A percentile compares a stretch with the other conserved stretches of the same genome.
phyloP scores from a whole-genome alignment of 1,140 invertebrate genomes.

The Pseudomyrmex sp. region DNA sequence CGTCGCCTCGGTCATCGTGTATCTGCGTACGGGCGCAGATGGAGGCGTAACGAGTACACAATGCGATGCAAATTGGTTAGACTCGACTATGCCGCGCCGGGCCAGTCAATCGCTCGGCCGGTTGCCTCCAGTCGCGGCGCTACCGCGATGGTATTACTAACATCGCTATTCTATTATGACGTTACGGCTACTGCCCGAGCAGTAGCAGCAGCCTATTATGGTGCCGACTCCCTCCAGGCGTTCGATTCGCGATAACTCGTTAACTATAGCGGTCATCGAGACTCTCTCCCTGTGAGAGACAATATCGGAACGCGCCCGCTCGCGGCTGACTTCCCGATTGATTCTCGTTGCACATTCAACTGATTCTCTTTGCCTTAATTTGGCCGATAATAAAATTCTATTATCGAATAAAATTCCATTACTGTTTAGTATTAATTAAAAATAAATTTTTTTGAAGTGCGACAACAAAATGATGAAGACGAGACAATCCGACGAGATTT shows the following conservation, averaged over 20 bases:
- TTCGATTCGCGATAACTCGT: conserved; percentile 60
- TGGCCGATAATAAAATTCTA: not conserved
- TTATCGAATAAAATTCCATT: too few relatives aligned
- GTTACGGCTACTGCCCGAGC: conserved; percentile 79
- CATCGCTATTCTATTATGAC: conserved; percentile 85
- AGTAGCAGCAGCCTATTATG: conserved; percentile 63
- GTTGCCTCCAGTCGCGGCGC: conserved; percentile 67
- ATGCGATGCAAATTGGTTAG: conserved; percentile 84
- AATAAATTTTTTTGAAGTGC: too few relatives aligned
- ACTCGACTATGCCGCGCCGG: conserved; percentile 72
- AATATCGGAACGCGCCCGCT: conserved; percentile 31
- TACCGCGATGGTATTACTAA: conserved; percentile 83
- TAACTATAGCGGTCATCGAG: conserved; percentile 59
- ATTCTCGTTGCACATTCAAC: conserved; percentile 30
- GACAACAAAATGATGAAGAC: too few relatives aligned
- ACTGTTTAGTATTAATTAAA: too few relatives aligned
- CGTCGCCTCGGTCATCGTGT: conserved; percentile 38
- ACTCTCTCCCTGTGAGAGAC: conserved; percentile 40
- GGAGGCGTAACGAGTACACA: conserved; percentile 81
- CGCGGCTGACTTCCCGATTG: conserved; percentile 36
- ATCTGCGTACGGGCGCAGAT: conserved; percentile 69
- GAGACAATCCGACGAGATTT: too few relatives aligned
- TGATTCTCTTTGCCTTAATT: conserved; percentile 23
- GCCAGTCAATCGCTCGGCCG: conserved; percentile 71
- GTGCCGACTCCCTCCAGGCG: conserved; percentile 47